phyloP scores from a whole-genome alignment of 2,888 invertebrate genomes.

The Hypercompe scribonia region DNA sequence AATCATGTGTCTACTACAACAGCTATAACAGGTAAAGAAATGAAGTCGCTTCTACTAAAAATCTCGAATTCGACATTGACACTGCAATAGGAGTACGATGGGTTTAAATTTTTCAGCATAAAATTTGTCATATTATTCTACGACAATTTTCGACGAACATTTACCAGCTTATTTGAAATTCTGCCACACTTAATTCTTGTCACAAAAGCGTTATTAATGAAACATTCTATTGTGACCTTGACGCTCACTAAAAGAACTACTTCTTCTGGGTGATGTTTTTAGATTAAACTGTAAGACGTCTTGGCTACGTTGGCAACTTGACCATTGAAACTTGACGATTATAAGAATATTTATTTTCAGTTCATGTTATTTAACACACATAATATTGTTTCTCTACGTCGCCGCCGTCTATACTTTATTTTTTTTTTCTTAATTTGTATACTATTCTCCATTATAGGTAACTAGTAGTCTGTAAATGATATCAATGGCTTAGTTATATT shows the following conservation, averaged over 20 bases:
- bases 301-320: neutral
- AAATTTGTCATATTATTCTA: neutral
- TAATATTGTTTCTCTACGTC: neutral
- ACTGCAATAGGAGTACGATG: neutral
- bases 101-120: neutral
- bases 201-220: neutral
- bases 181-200: neutral
- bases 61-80: too few species aligned
- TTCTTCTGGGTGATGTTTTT: neutral
- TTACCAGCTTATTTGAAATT: neutral
- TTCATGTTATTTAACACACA: neutral
- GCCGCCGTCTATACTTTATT: too few species aligned
- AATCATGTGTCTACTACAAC: too few species aligned
- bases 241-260: neutral
- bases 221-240: neutral
- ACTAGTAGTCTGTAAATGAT: too few species aligned
- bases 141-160: neutral
- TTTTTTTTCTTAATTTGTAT: too few species aligned
- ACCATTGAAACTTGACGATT: neutral
- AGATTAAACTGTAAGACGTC: neutral
- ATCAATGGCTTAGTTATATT: too few species aligned
- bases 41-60: too few species aligned
- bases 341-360: neutral
- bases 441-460: too few species aligned
- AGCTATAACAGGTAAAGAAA: too few species aligned